These are phyloP conservation scores for Myotis daubentonii DNA, from an alignment of 2,797 vertebrate genomes.

Conservation along the genomic window DNA sequence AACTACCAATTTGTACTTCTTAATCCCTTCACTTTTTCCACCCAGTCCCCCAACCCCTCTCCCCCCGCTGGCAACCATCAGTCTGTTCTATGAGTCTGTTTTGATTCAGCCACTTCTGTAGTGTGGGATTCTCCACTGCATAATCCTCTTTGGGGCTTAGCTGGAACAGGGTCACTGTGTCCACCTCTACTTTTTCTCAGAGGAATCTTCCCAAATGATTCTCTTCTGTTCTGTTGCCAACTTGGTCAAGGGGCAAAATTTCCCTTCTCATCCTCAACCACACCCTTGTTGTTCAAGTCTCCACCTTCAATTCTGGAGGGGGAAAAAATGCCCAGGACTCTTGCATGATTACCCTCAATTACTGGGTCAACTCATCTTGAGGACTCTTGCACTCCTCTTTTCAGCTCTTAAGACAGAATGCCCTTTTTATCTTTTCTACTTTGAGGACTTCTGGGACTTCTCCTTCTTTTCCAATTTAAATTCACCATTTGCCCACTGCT, in stretches of 20 bases:
- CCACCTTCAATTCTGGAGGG: background rate
- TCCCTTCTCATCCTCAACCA: background rate
- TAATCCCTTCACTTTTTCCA: background rate
- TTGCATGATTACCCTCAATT: background rate
- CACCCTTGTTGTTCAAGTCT: background rate
- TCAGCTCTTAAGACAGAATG: background rate
- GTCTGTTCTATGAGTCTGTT: background rate
- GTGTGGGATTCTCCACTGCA: background rate
- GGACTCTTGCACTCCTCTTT: background rate
- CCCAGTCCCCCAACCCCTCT: background rate
- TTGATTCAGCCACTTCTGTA: background rate
- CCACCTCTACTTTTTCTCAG: background rate
- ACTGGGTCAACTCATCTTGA: background rate
- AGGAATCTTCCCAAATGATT: background rate
- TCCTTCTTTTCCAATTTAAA: background rate
- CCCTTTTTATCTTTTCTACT: background rate
- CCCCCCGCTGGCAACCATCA: background rate
- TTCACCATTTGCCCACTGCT: background rate
- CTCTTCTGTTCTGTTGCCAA: background rate
- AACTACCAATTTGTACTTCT: background rate
- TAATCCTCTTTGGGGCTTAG: background rate
- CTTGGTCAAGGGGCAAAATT: background rate
- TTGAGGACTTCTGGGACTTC: background rate
- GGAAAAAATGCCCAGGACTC: background rate
- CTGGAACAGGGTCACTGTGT: background rate